These are phyloP conservation scores for Ceramica pisi DNA, from an alignment of 2,888 invertebrate species.

Conservation along the genomic window DNA sequence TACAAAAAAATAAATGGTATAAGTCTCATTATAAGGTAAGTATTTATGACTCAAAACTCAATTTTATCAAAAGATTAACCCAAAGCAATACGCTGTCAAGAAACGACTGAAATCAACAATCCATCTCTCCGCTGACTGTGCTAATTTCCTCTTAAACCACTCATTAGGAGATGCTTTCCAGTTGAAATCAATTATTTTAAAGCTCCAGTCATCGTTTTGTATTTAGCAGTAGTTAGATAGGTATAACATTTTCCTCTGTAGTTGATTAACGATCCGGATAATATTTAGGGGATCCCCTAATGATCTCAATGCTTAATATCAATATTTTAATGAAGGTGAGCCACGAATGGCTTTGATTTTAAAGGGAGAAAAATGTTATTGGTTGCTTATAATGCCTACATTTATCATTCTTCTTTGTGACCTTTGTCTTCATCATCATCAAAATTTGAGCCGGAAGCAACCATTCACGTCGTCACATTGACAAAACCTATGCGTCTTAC, in stretches of 20 bases:
- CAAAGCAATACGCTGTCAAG: too few relatives aligned
- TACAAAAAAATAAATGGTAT: too few relatives aligned
- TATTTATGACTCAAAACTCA: too few relatives aligned
- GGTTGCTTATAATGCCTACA: not conserved
- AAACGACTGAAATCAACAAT: too few relatives aligned
- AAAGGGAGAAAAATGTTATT: not conserved
- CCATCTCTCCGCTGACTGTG: not conserved
- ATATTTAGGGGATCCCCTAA: slow-evolving; percentile 5
- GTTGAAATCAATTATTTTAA: not conserved
- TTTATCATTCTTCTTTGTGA: not conserved
- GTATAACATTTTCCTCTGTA: slow-evolving; percentile 5
- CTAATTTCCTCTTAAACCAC: not conserved
- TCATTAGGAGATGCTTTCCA: too few relatives aligned
- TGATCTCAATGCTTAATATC: slow-evolving; percentile 4
- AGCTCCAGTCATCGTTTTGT: not conserved
- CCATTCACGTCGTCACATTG: too few relatives aligned
- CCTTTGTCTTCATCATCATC: too few relatives aligned
- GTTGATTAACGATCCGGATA: slow-evolving; percentile 24
- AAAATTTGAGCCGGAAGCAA: not conserved
- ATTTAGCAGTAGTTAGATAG: not conserved
- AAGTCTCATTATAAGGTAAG: too few relatives aligned
- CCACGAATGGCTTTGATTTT: not conserved
- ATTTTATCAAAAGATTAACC: too few relatives aligned
- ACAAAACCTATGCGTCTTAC: too few relatives aligned
- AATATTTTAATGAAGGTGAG: slow-evolving; percentile 6